Percentiles rank a stretch among this genome's conserved stretches.
phyloP scores from a whole-genome alignment of 2,888 invertebrate genomes.

The Pycnomerus fuliginosus region DNA sequence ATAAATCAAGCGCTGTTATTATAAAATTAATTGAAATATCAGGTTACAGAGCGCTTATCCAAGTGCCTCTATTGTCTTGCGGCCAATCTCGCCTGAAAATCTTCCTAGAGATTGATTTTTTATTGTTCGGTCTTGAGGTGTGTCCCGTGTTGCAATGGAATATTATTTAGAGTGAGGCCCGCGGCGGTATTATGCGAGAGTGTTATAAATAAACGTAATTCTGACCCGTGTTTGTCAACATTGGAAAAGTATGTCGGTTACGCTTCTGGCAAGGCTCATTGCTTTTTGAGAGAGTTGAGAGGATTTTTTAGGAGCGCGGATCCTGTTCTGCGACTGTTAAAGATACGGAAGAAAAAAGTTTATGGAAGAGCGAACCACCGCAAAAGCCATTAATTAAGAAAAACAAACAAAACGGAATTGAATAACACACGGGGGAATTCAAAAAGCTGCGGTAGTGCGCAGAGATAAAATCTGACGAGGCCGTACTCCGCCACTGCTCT shows the following conservation, averaged over 20 bases:
- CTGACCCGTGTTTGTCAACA: constrained; percentile 13
- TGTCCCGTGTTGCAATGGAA: constrained; percentile 12
- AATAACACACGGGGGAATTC: constrained; percentile 3
- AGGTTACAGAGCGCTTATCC: constrained; percentile 46
- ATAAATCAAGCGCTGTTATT: constrained; percentile 50
- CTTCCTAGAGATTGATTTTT: constrained; percentile 5
- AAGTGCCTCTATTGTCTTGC: constrained; percentile 41
- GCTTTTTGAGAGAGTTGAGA: too few species aligned
- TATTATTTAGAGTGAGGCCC: constrained; percentile 10
- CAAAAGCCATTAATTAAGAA: constrained; percentile 30
- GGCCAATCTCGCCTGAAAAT: constrained; percentile 14
- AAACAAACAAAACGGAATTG: constrained; percentile 28
- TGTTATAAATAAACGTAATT: constrained; percentile 11
- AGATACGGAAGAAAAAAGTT: too few species aligned
- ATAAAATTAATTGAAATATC: constrained; percentile 52
- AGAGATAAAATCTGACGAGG: constrained; percentile 14
- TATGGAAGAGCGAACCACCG: too few species aligned
- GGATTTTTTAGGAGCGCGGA: too few species aligned
- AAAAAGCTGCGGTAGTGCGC: constrained; percentile 9
- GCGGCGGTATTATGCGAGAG: constrained; percentile 12
- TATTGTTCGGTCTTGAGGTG: constrained; percentile 12
- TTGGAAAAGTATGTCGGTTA: constrained; percentile 14
- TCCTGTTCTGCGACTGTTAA: too few species aligned
- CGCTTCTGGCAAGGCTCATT: too few species aligned
- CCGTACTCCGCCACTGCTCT: constrained; percentile 31